Base-by-base conservation (phyloP, 1,140 invertebrate genomes). In the Metaphire vulgaris region DNA sequence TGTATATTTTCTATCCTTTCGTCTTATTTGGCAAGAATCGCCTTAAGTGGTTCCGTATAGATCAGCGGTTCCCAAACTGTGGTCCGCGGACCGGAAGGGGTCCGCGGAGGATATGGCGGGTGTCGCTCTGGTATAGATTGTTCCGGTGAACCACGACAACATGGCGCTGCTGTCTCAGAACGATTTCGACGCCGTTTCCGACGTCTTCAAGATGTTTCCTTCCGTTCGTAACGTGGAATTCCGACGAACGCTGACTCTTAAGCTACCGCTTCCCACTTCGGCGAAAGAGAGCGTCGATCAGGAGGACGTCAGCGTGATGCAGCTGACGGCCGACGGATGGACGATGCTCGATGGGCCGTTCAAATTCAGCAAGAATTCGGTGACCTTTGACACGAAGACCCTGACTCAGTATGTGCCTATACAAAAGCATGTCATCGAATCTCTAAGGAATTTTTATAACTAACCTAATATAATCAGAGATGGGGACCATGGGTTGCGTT, bases 301-400 rank as follows among this genome's bases (percentile, higher is more conserved):
- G 12, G 74, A 77, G 69, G 74, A 72, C 32, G 30, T 84, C n/a
- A 81, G 76, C 1, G 81, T 85, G 15, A 74, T 85, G 26, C 75
- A 79, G 74, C 83, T 83, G 76, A 69, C 74, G 1, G 29, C 16
- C 30, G 71, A 73, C 1, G 79, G 78, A 0, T 86, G 85, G 85
- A 75, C 79, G 16, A 29, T 82, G 0, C 70, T 85, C 1, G 83
- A 85, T 1, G 78, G 76, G 6, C 75, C 77, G 32, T 81, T 83
- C 66, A 84, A 83, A 75, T 83, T 85, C 75, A 83, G 82, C 21
- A 77, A 80, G 64, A 81, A 78, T 0, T 82, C 81, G 0, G 83
- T 85, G 1, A 80, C 81, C 0, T 83, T 82, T 77, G 83, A 85
- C 66, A 81, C 83, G 12, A 85, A 82, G 78, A 75, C 75, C 29